A percentile compares a stretch with the other conserved stretches of the same genome.
Conservation (phyloP, 2,888 invertebrate genomes). For the Copidosoma aretas region DNA sequence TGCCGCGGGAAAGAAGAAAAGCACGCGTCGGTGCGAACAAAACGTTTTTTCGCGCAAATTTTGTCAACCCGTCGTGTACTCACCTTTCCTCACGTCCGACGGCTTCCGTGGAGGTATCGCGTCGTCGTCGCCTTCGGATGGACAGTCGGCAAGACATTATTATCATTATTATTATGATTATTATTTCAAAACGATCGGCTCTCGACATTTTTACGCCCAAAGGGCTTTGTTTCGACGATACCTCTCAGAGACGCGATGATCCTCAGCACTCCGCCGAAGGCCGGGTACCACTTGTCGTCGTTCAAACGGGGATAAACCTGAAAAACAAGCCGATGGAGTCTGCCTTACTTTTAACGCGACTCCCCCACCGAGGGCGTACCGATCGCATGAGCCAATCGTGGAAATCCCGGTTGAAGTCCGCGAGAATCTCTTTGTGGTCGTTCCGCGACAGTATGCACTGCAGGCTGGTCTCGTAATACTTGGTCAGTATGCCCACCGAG, state of each 20-base stretch:
- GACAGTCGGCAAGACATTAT: too few relatives aligned
- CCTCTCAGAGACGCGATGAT: conserved; percentile 60
- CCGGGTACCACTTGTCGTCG: conserved; percentile 70
- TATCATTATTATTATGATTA: too few relatives aligned
- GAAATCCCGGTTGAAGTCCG: conserved; percentile 65
- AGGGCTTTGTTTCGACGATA: conserved; percentile 3
- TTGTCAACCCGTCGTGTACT: too few relatives aligned
- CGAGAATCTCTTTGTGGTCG: conserved; percentile 54
- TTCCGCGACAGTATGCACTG: conserved; percentile 64
- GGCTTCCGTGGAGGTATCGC: too few relatives aligned
- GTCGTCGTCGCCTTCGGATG: too few relatives aligned
- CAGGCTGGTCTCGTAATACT: conserved; percentile 67
- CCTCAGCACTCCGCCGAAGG: conserved; percentile 64
- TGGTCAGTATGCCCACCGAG: conserved; percentile 63
- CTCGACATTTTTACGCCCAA: too few relatives aligned
- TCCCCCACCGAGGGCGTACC: conserved; percentile 41
- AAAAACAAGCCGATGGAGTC: conserved; percentile 32
- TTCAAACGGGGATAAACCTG: conserved; percentile 66
- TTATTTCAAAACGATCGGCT: too few relatives aligned
- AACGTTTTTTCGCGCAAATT: too few relatives aligned
- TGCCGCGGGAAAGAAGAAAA: too few relatives aligned
- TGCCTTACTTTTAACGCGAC: conserved; percentile 6
- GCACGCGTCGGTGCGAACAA: too few relatives aligned
- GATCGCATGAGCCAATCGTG: conserved; percentile 66
- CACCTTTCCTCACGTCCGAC: too few relatives aligned